Percentiles rank a stretch among this genome's conserved stretches.
These are phyloP conservation scores for Tangara arthus DNA, from an alignment of 2,797 vertebrate genomes.

Conservation along the genomic window DNA sequence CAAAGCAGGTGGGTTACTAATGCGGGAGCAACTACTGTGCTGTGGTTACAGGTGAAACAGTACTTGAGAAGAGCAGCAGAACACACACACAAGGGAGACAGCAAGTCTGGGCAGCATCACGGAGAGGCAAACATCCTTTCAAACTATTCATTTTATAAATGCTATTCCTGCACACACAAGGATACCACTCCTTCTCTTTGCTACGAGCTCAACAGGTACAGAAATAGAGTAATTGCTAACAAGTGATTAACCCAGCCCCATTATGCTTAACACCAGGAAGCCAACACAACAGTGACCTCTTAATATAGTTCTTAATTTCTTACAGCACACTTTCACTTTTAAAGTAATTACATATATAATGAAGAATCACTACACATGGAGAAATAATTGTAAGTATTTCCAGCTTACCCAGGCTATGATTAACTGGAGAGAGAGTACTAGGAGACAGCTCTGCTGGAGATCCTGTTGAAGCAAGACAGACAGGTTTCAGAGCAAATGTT, in stretches of 20 bases:
- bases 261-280: not conserved
- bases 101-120: not conserved
- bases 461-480: slow-evolving; percentile 75
- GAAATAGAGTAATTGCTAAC: not conserved
- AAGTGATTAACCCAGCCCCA: not conserved
- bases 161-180: not conserved
- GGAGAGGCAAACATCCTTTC: not conserved
- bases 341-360: not conserved
- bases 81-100: not conserved
- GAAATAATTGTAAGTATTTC: not conserved
- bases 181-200: not conserved
- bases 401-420: slow-evolving; percentile 90
- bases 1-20: not conserved
- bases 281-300: not conserved
- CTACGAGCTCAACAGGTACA: not conserved
- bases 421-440: slow-evolving; percentile 91
- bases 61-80: not conserved
- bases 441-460: slow-evolving; percentile 97
- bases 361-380: not conserved
- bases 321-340: not conserved
- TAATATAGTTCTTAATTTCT: not conserved
- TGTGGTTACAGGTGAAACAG: not conserved
- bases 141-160: not conserved
- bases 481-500: not conserved
- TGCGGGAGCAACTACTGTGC: not conserved